Evolutionary conservation across 2,113 vertebrate species (phyloP).

Genomic region (Epinephelus moara): DNA sequence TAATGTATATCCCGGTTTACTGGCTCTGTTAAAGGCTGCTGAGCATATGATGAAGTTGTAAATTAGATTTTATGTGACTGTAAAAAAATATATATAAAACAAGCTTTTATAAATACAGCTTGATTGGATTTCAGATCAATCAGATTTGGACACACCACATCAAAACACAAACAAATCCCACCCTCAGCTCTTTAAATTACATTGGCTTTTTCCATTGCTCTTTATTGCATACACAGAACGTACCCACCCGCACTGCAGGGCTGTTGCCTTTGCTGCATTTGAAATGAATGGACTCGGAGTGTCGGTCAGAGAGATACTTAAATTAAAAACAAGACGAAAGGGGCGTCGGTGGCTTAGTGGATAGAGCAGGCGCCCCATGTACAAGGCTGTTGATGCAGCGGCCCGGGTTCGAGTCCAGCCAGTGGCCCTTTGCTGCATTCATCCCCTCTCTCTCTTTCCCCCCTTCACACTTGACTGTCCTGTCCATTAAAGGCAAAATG

Average conservation of each 20-base stretch:
- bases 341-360: no score
- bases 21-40: neutral
- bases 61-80: slow-evolving; percentile 45
- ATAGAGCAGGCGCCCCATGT: no score
- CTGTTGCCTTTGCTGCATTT: slow-evolving; percentile 10
- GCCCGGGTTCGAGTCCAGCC: no score
- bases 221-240: slow-evolving; percentile 52
- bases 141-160: slow-evolving; percentile 48
- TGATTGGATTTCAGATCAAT: slow-evolving; percentile 56
- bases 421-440: no score
- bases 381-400: no score
- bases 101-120: slow-evolving; percentile 35
- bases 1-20: slow-evolving; percentile 2
- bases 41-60: slow-evolving; percentile 22
- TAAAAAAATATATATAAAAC: slow-evolving; percentile 23
- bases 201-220: slow-evolving; percentile 51
- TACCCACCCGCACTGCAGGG: neutral
- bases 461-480: no score
- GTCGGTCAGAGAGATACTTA: neutral
- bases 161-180: slow-evolving; percentile 47
- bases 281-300: slow-evolving; percentile 7
- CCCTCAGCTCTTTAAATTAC: slow-evolving; percentile 33
- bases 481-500: no score
- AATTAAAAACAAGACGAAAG: slow-evolving; percentile 26
- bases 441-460: no score